Evolutionary conservation across 2,888 invertebrate species (phyloP), one percentile per base, ranked within the genome.

Genomic region (Clusia tigrina): DNA sequence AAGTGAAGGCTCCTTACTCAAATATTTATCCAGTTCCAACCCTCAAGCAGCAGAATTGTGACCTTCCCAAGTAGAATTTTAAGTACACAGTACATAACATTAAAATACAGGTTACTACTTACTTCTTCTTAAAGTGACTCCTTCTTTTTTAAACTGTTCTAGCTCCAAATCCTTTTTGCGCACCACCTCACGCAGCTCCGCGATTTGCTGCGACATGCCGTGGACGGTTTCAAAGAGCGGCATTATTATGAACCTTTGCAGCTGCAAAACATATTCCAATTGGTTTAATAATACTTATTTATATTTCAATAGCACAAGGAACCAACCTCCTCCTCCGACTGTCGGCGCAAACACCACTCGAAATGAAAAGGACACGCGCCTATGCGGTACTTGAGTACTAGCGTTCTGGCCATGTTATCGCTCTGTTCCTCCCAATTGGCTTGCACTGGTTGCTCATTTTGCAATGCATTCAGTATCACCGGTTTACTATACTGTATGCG

Each of bases 91-190:
- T 46, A 15, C 23, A 18, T 17, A 5, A 42, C 42, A 42, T 9
- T 32, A 9, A 32, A 32, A 32, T 32, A 9, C 6, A 42, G n/a
- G 15, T 42, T 18, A n/a, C 1, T 46, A 67, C 71, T 67, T 67
- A 81, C 83, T 71, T 69, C 81, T 70, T 26, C 71, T 70, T 20
- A 82, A 61, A 20, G 72, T 55, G 17, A 70, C 73, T 3, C 81
- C 81, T 55, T 83, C 82, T 1, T 48, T 56, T 54, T 73, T 77
- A 57, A 77, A 83, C 56, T 83, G 80, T 1, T 70, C 66, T 1
- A 83, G 68, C 67, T 83, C 84, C 0, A 66, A 51, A 55, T 83
- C 84, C 58, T 83, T 83, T 54, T 77, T 76, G 1, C 64, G 65
- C 9, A 82, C 58, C 5, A 71, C 65, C 0, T 74, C 69, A 1